These are phyloP conservation scores for Ophioderma brevispina DNA, from an alignment of 35 echinoderm and acorn worm genomes.

Conservation along the genomic window DNA sequence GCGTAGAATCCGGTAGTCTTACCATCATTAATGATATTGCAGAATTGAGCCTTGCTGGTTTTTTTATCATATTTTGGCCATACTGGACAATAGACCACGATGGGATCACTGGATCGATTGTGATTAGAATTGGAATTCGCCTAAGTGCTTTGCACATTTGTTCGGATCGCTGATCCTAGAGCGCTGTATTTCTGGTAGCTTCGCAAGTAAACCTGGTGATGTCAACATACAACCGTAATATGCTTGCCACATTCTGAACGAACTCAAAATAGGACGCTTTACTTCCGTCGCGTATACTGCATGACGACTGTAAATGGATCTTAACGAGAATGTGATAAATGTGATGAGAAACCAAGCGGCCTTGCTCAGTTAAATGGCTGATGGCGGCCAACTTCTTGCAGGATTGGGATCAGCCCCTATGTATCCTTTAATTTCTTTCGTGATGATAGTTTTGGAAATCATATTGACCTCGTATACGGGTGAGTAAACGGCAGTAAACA, in stretches of 20 bases:
- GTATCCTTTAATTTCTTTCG: background rate
- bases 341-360: background rate
- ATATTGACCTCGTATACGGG: background rate
- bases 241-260: background rate
- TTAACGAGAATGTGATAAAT: background rate
- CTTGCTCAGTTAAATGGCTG: background rate
- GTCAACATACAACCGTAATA: background rate
- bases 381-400: background rate
- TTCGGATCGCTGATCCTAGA: background rate
- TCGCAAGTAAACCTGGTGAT: background rate
- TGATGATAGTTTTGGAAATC: background rate
- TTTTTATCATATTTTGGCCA: constrained; percentile 32
- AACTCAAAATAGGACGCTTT: background rate
- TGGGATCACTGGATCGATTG: constrained; percentile 27
- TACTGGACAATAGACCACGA: constrained; percentile 30
- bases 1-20: constrained; percentile 41
- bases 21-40: constrained; percentile 34
- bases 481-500: no score
- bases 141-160: constrained; percentile 6
- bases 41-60: background rate
- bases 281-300: no score
- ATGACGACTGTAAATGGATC: background rate
- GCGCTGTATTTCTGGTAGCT: background rate
- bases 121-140: constrained; percentile 24
- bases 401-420: background rate